These are phyloP conservation scores for Anabas testudineus DNA, from an alignment of 2,797 vertebrate species.

Conservation along the genomic window DNA sequence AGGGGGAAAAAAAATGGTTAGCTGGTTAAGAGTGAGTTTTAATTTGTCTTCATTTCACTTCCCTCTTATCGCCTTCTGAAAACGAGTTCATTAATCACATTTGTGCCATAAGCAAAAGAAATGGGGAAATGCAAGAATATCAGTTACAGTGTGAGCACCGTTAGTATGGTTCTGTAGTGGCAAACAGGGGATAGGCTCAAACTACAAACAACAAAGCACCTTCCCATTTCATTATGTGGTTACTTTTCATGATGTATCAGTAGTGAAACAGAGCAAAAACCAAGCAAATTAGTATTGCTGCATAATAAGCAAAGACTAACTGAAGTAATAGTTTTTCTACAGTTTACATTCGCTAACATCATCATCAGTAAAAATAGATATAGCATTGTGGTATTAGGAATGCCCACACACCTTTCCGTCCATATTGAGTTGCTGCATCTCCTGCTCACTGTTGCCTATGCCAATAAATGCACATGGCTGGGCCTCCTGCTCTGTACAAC, in stretches of 20 bases:
- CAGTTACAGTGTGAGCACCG: background rate
- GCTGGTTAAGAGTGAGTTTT: conserved; percentile 2
- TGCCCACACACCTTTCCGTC: conserved; percentile 93
- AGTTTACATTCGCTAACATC: background rate
- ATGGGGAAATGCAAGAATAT: background rate
- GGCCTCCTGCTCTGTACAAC: conserved; percentile 96
- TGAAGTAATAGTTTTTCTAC: background rate
- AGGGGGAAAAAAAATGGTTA: conserved; percentile 18
- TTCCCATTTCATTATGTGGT: conserved; percentile 3
- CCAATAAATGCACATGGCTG: conserved; percentile 98
- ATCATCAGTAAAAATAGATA: background rate
- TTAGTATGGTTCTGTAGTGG: background rate
- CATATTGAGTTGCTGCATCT: conserved; percentile 98
- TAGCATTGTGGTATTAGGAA: background rate
- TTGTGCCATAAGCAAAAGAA: background rate
- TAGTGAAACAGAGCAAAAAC: background rate
- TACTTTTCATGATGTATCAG: conserved; percentile 6
- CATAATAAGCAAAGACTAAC: background rate
- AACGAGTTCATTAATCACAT: background rate
- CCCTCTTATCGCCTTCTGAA: background rate
- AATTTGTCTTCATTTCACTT: conserved; percentile 35
- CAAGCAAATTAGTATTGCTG: background rate
- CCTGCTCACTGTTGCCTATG: conserved; percentile 99
- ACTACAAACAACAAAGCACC: conserved; percentile 13
- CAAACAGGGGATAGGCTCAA: conserved; percentile 5